These are phyloP conservation scores for Drosophila aff. DNA, from an alignment of 1,140 invertebrate species.

Conservation along the genomic window DNA sequence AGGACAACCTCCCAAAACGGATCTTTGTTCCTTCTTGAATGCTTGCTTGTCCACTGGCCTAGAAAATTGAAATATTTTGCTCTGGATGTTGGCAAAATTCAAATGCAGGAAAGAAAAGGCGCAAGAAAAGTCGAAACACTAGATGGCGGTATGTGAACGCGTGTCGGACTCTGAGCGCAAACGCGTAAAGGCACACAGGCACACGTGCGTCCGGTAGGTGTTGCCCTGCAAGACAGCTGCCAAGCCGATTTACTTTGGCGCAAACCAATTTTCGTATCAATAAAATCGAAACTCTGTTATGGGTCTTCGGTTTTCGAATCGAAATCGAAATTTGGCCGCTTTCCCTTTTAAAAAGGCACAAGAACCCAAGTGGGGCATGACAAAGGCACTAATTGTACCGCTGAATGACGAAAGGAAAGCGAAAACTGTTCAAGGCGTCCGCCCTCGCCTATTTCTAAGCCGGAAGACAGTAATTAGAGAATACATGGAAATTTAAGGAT, in stretches of 20 bases:
- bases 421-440: constrained; percentile 59
- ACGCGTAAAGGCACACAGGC: constrained; percentile 14
- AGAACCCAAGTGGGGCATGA: constrained; percentile 64
- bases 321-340: constrained; percentile 64
- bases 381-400: constrained; percentile 77
- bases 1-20: constrained; percentile 66
- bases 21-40: constrained; percentile 49
- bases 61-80: constrained; percentile 81
- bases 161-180: constrained; percentile 45
- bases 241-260: constrained; percentile 66
- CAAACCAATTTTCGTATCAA: constrained; percentile 82
- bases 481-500: constrained; percentile 46
- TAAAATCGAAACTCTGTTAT: constrained; percentile 75
- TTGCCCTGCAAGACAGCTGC: constrained; percentile 70
- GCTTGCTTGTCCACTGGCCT: constrained; percentile 66
- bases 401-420: constrained; percentile 65
- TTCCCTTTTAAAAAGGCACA: constrained; percentile 64
- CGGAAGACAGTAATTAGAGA: constrained; percentile 81
- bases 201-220: constrained; percentile 77
- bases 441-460: constrained; percentile 45
- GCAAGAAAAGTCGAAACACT: constrained; percentile 4
- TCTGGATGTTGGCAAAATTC: constrained; percentile 30
- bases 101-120: constrained; percentile 24
- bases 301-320: constrained; percentile 56
- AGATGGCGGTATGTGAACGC: constrained; percentile 52